These are phyloP conservation scores for Petrocephalus sullivani DNA, from an alignment of 2,797 vertebrate species.

Conservation along the genomic window DNA sequence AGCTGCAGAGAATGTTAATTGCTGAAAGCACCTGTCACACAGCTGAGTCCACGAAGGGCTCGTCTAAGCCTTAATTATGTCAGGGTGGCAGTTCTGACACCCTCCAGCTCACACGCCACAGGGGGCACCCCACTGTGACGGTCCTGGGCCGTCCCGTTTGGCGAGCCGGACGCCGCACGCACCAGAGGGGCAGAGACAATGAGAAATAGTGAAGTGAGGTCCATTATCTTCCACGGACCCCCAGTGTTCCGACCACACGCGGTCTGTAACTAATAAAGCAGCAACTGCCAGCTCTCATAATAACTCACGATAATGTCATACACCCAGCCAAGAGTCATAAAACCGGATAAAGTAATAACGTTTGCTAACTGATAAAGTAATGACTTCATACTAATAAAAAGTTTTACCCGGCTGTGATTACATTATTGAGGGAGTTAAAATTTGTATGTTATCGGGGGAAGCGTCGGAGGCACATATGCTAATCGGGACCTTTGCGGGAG, in stretches of 20 bases:
- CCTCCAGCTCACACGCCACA: neutral
- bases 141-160: neutral
- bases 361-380: slow-evolving; percentile 2
- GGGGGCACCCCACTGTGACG: neutral
- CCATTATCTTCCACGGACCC: neutral
- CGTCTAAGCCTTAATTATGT: slow-evolving; percentile 26
- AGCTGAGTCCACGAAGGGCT: neutral
- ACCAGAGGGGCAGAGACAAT: neutral
- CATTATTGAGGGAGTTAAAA: neutral
- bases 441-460: neutral
- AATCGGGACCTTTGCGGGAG: neutral
- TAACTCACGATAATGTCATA: neutral
- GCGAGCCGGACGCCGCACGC: slow-evolving; percentile 4
- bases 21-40: slow-evolving; percentile 14
- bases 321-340: neutral
- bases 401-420: neutral
- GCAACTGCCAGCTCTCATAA: neutral
- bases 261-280: neutral
- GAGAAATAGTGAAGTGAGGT: neutral
- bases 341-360: slow-evolving; percentile 3
- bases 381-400: slow-evolving; percentile 6
- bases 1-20: neutral
- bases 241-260: neutral
- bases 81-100: neutral
- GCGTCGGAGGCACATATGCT: neutral